Evolutionary conservation across 1,140 invertebrate species (phyloP).

Genomic region (Aradophagus sp.): DNA sequence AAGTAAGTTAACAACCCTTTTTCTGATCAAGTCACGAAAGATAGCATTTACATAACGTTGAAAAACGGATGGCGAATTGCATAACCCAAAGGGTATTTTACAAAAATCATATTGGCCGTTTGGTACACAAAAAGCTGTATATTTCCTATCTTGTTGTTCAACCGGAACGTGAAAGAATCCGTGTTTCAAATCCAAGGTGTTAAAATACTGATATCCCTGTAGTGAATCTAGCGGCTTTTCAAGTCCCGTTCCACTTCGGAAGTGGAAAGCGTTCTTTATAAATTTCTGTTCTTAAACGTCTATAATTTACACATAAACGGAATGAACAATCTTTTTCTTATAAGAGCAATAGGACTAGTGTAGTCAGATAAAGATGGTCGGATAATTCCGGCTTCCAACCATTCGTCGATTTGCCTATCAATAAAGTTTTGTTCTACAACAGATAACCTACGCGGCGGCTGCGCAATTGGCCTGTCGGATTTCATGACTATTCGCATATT

Average conservation of each 20-base stretch:
- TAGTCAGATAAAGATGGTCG: conserved; percentile 33
- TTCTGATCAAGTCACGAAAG: neutral
- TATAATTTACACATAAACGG: conserved; percentile 40
- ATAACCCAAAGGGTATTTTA: neutral
- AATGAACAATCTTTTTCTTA: conserved; percentile 38
- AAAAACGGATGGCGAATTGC: conserved; percentile 1
- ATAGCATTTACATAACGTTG: neutral
- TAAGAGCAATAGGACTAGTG: conserved; percentile 42
- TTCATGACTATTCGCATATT: conserved; percentile 21
- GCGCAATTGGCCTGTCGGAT: conserved; percentile 23
- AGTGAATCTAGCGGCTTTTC: conserved; percentile 51
- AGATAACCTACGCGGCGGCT: conserved; percentile 45
- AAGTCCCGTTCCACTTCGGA: conserved; percentile 56
- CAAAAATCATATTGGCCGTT: neutral
- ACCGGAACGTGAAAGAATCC: conserved; percentile 1
- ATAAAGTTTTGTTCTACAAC: conserved; percentile 21
- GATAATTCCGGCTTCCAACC: conserved; percentile 26
- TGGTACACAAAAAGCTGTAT: neutral
- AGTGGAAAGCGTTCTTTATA: conserved; percentile 65
- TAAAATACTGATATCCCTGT: neutral
- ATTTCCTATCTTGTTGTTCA: neutral
- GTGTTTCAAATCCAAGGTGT: conserved; percentile 1
- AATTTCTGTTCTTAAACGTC: conserved; percentile 52
- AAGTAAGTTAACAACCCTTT: neutral
- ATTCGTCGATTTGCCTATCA: conserved; percentile 29